Evolutionary conservation across 23 tunicate genomes (phyloP).

Genomic region (Trididemnum miniatum): DNA sequence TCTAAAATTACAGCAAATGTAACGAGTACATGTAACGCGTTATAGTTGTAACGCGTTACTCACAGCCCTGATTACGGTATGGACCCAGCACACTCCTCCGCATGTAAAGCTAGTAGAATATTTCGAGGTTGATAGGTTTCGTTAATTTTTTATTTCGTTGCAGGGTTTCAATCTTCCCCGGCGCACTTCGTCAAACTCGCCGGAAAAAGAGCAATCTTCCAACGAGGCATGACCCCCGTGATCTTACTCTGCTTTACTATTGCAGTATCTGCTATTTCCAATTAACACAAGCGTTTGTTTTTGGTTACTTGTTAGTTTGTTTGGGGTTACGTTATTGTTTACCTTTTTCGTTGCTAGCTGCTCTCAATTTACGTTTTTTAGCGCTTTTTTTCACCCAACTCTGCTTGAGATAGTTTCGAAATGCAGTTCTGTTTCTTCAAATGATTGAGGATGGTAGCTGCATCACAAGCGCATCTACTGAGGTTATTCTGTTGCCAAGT

Average conservation of each 20-base stretch:
- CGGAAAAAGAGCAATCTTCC: neutral
- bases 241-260: too few species aligned
- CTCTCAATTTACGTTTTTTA: too few species aligned
- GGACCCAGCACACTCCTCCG: too few species aligned
- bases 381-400: too few species aligned
- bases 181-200: neutral
- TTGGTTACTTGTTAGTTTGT: neutral
- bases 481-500: neutral
- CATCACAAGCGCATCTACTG: too few species aligned
- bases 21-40: too few species aligned
- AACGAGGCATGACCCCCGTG: neutral
- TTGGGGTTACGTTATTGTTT: neutral
- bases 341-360: neutral
- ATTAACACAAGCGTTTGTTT: neutral
- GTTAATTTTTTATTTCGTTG: too few species aligned
- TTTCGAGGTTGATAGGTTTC: too few species aligned
- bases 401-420: neutral
- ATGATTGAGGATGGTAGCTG: neutral
- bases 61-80: too few species aligned
- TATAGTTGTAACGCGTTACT: too few species aligned
- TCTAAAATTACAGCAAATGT: too few species aligned
- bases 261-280: neutral
- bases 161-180: neutral
- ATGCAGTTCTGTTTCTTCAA: neutral
- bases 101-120: too few species aligned